Base-by-base conservation (phyloP, 2,797 vertebrate genomes). In the Neostethus bicornis region DNA sequence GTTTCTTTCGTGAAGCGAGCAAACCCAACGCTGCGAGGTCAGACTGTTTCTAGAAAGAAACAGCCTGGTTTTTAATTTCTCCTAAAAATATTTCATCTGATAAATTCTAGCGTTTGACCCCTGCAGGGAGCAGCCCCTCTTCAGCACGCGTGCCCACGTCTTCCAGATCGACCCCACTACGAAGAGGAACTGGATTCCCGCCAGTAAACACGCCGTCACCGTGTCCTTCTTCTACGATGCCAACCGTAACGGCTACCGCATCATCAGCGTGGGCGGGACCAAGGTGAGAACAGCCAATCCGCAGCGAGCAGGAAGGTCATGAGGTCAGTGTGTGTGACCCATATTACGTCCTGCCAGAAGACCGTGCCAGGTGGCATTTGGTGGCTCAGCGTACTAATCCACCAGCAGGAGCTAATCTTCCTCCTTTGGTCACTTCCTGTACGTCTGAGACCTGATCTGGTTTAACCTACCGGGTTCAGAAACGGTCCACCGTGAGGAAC, bases 141-240 rank as follows among this genome's bases (percentile, higher is more conserved):
- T 97, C 92, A 98, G 95, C 81, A 91, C 94, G 19, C 87, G 96
- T 77, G 96, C 96, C 1, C 96, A 99, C 19, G 96, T 99, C 29
- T 99, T 99, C 91, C 96, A 99, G 89, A 99, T 98, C 0, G 96
- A 98, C 79, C 96, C 96, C 0, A 75, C 91, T 66, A 97, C 96
- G 78, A 98, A 99, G 61, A 87, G 96, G 54, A 98, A 96, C 91
- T 99, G 96, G 96, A 95, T 99, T 79, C 96, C 96, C 0, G 95
- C 95, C 50, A 96, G 96, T 90, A 98, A 99, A 26, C 96, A 98
- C 37, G 96, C 96, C 0, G 90, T 97, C 61, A 95, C 93, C 0
- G 96, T 99, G 76, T 99, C 96, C 57, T 99, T 96, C 77, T 99
- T 97, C 84, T 98, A 95, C 0, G 97, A 99, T 51, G 94, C 92